Base-by-base conservation (phyloP, 2,113 vertebrate species). In the Ciconia maguari region DNA sequence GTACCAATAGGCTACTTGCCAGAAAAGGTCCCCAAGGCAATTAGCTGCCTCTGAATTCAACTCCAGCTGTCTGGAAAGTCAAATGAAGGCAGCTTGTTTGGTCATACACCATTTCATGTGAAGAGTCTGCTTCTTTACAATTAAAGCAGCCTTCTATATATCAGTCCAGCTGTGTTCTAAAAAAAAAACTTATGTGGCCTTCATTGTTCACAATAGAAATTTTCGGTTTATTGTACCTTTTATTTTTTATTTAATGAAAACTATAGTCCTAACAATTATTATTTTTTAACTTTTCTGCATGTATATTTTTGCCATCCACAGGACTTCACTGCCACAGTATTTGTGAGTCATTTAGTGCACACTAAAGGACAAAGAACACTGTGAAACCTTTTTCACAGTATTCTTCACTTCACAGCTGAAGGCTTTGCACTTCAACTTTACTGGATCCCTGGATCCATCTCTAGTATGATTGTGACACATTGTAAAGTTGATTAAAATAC, bases 31-130 rank as follows among this genome's bases (percentile, higher is more conserved):
- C 97, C 97, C 32, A 87, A 66, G 96, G 97, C 97, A 97, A 96
- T 97, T 98, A 98, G 76, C 94, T 94, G 95, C 94, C 97, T 98
- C 97, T 98, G 94, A 98, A 97, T 98, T 97, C 95, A 98, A 97
- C 97, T 97, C 97, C 98, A 98, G 97, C 98, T 99, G 98, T 97
- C 97, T 97, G 92, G 89, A 83, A 98, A 97, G 93, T 93, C 93
- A 97, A 97, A 98, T 95, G 95, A 96, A 97, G 92, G 89, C 94
- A 98, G 96, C 92, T 97, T 98, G 95, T 97, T 98, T 98, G 97
- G 97, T 98, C 96, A 97, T 97, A 77, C 83, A 89, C 90, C 95
- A 95, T 97, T 98, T 98, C 97, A 98, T 98, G 94, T 92, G 97
- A 97, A 97, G 96, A 98, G 95, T 96, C 94, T 95, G 87, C 80